phyloP scores from a whole-genome alignment of 2,113 vertebrate genomes.

The Lepus europaeus region DNA sequence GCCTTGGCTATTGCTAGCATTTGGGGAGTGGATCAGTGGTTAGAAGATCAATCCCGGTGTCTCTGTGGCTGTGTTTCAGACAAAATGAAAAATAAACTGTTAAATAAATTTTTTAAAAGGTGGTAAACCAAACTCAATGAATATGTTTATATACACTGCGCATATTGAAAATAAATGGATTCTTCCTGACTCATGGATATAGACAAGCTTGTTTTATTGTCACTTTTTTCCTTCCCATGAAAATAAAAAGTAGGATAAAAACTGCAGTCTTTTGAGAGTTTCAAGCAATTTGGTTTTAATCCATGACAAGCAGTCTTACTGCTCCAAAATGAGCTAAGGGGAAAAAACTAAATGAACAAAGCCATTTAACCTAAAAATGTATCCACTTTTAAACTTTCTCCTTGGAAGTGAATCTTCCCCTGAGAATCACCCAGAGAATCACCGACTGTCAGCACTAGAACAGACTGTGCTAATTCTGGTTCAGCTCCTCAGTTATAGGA shows the following conservation, averaged over 20 bases:
- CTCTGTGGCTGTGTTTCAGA: too few species aligned
- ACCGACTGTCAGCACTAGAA: conserved; percentile 6
- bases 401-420: conserved; percentile 32
- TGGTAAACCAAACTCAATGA: not conserved
- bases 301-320: not conserved
- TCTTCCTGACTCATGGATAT: not conserved
- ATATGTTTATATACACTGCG: not conserved
- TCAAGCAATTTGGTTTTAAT: conserved; percentile 15
- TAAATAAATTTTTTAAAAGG: too few species aligned
- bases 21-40: too few species aligned
- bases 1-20: too few species aligned
- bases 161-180: conserved; percentile 1
- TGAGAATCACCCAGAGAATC: not conserved
- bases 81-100: too few species aligned
- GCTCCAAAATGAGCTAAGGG: not conserved
- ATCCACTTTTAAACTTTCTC: conserved; percentile 54
- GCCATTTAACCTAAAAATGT: conserved; percentile 54
- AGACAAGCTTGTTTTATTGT: not conserved
- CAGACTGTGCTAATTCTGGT: conserved; percentile 6
- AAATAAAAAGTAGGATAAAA: conserved; percentile 21
- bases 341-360: conserved; percentile 24
- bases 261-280: not conserved
- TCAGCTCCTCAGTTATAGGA: not conserved
- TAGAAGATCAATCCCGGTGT: too few species aligned
- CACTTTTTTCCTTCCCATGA: not conserved